Base-by-base conservation (phyloP, 2,797 vertebrate genomes). In the Xenops minutus region DNA sequence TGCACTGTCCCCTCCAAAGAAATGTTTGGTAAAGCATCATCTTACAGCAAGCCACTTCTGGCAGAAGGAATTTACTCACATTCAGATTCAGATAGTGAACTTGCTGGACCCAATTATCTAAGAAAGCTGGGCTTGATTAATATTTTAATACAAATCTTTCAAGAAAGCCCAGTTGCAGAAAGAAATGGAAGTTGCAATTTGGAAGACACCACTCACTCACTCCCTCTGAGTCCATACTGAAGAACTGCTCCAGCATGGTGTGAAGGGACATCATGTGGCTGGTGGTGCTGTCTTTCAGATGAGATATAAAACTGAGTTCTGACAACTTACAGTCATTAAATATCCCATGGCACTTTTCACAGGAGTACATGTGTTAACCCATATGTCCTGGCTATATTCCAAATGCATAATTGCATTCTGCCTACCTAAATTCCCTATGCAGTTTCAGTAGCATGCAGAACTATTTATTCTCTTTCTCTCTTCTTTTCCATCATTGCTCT, bases 251-350 rank as follows among this genome's bases (percentile, higher is more conserved):
- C 85, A 62, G 84, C 46, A 34, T 23, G 68, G 88, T 93, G 86
- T 55, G 73, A 95, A 92, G 88, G 89, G 91, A 91, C 56, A 83
- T 80, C 88, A 76, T 93, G 87, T 4, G 94, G 92, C 78, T 96
- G 78, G 85, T 95, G 89, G 82, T 83, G 89, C 93, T 95, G 85
- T 95, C 93, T 94, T 96, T 91, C 93, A 95, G 92, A 95, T 66
- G 89, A 97, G 82, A 94, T 93, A 87, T 91, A 93, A 97, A 97
- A 95, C 93, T 71, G 87, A 92, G 66, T 94, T 97, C 95, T 97
- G 96, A 97, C 96, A 97, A 96, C 92, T 96, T 92, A 84, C 63
- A 96, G 87, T 96, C 95, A 96, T 95, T 97, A 96, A 96, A 97
- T 97, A 96, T 97, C 95, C 95, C 93, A 94, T 95, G 86, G 95